A percentile compares a stretch with the other conserved stretches of the same genome.
Evolutionary conservation across 2,113 vertebrate genomes (phyloP).

Genomic region (Serilophus lunatus): DNA sequence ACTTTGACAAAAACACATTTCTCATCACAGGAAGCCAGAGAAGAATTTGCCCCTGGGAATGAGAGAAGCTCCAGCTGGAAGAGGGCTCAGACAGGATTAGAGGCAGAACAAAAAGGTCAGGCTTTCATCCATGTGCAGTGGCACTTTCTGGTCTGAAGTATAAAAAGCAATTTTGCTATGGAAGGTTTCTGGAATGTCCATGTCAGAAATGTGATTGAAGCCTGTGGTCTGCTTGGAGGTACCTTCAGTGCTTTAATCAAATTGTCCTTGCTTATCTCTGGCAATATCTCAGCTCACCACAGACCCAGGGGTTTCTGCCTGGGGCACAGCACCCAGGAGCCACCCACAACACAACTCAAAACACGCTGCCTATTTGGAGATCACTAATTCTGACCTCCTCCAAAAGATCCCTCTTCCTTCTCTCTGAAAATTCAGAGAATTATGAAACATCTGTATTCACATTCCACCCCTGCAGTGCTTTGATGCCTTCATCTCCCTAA

Average conservation of each 20-base stretch:
- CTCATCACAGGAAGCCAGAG: conserved; percentile 38
- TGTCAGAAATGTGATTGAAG: background rate
- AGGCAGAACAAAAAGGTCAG: conserved; percentile 44
- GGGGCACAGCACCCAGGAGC: background rate
- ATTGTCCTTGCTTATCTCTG: background rate
- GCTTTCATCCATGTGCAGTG: background rate
- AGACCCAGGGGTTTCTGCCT: background rate
- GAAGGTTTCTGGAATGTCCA: conserved; percentile 43
- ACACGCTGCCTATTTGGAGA: background rate
- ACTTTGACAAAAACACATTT: conserved; percentile 36
- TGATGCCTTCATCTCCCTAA: background rate
- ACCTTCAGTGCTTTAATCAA: background rate
- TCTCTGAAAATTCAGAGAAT: background rate
- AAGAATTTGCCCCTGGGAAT: conserved; percentile 61
- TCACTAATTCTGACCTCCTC: background rate
- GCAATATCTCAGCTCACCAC: background rate
- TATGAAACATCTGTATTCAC: background rate
- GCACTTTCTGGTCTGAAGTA: conserved; percentile 33
- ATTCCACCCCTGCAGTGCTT: background rate
- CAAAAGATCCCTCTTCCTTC: background rate
- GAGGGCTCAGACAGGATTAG: conserved; percentile 47
- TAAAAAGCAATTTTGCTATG: conserved; percentile 25
- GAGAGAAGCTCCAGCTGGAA: conserved; percentile 39
- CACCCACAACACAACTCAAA: background rate
- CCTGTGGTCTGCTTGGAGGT: background rate